Percentiles rank a stretch among this genome's conserved stretches.
Evolutionary conservation across 2,888 invertebrate genomes (phyloP).

Genomic region (Drosophila anomalata): DNA sequence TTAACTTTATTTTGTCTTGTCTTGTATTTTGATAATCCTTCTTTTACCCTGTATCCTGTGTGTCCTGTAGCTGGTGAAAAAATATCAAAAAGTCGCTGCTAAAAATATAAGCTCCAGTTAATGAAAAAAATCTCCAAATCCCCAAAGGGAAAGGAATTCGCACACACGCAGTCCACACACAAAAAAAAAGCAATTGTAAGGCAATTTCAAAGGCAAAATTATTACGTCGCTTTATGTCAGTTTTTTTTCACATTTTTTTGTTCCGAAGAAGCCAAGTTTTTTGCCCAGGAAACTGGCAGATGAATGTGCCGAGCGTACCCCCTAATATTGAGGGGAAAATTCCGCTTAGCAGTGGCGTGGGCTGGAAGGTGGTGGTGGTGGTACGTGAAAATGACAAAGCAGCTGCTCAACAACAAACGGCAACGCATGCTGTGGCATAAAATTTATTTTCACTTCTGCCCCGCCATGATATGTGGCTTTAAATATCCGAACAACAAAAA

Average conservation of each 20-base stretch:
- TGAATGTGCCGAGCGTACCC: slow-evolving; percentile 48
- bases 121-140: not conserved
- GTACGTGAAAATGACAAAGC: slow-evolving; percentile 74
- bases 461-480: slow-evolving; percentile 69
- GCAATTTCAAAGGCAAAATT: slow-evolving; percentile 77
- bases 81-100: slow-evolving; percentile 19
- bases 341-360: not conserved
- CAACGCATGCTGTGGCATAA: slow-evolving; percentile 65
- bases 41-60: not conserved
- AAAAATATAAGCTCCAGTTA: slow-evolving; percentile 21
- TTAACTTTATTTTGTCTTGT: too few relatives aligned
- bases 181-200: slow-evolving; percentile 67
- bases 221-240: slow-evolving; percentile 77
- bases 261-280: slow-evolving; percentile 42
- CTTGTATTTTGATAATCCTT: not conserved
- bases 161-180: slow-evolving; percentile 10
- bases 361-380: slow-evolving; percentile 6
- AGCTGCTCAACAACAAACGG: slow-evolving; percentile 62
- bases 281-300: slow-evolving; percentile 41
- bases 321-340: slow-evolving; percentile 1
- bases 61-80: not conserved
- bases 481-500: slow-evolving; percentile 41
- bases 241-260: slow-evolving; percentile 62
- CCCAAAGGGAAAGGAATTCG: slow-evolving; percentile 26
- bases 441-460: slow-evolving; percentile 66